These are phyloP conservation scores for Tupaia chinensis DNA, from an alignment of 2,113 vertebrate species.

Conservation along the genomic window DNA sequence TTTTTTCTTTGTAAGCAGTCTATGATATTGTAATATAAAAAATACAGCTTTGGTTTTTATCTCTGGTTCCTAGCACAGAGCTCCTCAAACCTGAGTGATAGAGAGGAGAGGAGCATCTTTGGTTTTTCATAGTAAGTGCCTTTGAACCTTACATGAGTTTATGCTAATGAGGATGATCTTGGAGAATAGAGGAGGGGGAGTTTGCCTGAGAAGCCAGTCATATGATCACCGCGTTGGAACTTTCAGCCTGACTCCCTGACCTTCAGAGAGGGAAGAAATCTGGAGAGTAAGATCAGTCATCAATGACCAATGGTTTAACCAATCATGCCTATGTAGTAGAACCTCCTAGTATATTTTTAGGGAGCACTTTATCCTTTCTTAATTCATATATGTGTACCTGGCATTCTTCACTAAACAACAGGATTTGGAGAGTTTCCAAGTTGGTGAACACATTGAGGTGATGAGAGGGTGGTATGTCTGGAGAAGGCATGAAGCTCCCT, in stretches of 20 bases:
- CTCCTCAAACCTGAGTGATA: not conserved
- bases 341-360: not conserved
- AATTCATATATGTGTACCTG: too few species aligned
- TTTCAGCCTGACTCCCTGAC: not conserved
- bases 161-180: not conserved
- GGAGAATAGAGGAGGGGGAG: not conserved
- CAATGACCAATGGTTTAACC: not conserved
- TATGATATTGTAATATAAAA: not conserved
- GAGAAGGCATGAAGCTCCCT: not conserved
- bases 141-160: not conserved
- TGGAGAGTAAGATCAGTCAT: not conserved
- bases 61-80: not conserved
- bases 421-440: not conserved
- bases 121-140: not conserved
- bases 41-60: not conserved
- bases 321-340: not conserved
- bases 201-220: not conserved
- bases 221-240: not conserved
- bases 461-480: not conserved
- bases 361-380: too few species aligned
- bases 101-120: not conserved
- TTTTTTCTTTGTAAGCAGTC: not conserved
- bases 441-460: not conserved
- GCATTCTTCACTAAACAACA: not conserved
- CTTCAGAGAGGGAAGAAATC: too few species aligned